A percentile compares a stretch with the other conserved stretches of the same genome.
phyloP scores from a whole-genome alignment of 2,113 vertebrate genomes.

The Pachycephala philippinensis region DNA sequence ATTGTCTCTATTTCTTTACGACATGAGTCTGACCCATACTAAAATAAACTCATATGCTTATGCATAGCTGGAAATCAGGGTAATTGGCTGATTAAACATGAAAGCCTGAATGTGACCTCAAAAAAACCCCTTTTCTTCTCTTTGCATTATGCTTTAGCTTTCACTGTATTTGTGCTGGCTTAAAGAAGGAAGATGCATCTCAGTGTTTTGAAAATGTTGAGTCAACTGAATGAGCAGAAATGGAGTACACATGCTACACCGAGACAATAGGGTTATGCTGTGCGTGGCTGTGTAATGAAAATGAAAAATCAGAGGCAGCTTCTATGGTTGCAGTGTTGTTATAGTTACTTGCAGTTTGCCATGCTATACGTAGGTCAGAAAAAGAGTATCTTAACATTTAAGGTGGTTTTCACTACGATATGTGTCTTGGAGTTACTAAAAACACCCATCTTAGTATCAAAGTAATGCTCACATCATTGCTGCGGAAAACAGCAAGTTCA shows the following conservation, averaged over 20 bases:
- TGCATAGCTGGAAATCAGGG: not conserved
- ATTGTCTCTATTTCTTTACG: not conserved
- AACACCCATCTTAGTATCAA: not conserved
- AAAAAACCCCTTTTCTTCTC: not conserved
- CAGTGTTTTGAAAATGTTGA: not conserved
- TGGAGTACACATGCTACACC: rapidly evolving
- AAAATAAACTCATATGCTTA: not conserved
- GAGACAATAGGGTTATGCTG: not conserved
- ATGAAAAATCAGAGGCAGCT: not conserved
- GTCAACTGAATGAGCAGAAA: not conserved
- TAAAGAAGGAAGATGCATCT: not conserved
- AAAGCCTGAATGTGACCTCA: not conserved
- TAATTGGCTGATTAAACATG: not conserved
- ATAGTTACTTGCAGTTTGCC: not conserved
- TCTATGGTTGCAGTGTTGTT: not conserved
- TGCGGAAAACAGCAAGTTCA: not conserved
- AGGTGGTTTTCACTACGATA: not conserved
- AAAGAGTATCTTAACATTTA: not conserved
- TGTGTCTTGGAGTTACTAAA: not conserved
- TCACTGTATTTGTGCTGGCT: not conserved
- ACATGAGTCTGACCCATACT: not conserved
- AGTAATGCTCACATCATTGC: not conserved
- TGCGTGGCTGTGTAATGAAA: not conserved
- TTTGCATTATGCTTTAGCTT: rapidly evolving
- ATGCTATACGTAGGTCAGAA: not conserved